Percentiles rank a stretch among this genome's conserved stretches.
Conservation (phyloP, 2,888 invertebrate genomes). For the Aricia artaxerxes region DNA sequence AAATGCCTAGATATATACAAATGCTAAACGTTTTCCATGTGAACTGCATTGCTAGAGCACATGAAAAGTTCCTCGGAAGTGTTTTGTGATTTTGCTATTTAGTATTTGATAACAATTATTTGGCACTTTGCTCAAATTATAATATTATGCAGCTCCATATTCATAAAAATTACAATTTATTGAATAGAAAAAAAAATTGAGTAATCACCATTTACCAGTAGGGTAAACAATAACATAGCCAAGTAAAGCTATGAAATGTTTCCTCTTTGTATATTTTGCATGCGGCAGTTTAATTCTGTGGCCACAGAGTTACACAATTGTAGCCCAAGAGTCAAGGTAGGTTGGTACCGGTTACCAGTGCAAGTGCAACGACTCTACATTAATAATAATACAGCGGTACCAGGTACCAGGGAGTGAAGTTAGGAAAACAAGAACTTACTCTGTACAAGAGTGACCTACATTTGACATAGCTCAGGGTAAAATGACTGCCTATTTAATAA, state of each 20-base stretch:
- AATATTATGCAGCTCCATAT: too few species aligned
- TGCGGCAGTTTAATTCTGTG: neutral
- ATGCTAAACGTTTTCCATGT: neutral
- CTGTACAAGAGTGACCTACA: too few species aligned
- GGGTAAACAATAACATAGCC: too few species aligned
- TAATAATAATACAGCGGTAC: neutral
- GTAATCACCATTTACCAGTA: too few species aligned
- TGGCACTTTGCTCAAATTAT: too few species aligned
- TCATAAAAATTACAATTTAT: too few species aligned
- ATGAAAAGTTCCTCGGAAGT: too few species aligned
- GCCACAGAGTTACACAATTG: constrained; percentile 2
- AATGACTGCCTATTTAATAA: too few species aligned
- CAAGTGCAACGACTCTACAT: constrained; percentile 5
- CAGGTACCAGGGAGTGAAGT: neutral
- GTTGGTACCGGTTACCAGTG: constrained; percentile 1
- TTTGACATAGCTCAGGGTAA: too few species aligned
- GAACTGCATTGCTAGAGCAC: neutral
- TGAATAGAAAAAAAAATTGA: too few species aligned
- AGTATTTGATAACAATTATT: too few species aligned
- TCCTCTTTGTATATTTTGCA: neutral
- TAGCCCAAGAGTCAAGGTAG: constrained; percentile 6
- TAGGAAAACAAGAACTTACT: neutral
- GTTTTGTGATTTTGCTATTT: neutral
- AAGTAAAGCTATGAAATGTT: too few species aligned
- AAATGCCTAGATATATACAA: neutral